These are phyloP conservation scores for Silurus aristotelis DNA, from an alignment of 2,797 vertebrate genomes.

Conservation along the genomic window DNA sequence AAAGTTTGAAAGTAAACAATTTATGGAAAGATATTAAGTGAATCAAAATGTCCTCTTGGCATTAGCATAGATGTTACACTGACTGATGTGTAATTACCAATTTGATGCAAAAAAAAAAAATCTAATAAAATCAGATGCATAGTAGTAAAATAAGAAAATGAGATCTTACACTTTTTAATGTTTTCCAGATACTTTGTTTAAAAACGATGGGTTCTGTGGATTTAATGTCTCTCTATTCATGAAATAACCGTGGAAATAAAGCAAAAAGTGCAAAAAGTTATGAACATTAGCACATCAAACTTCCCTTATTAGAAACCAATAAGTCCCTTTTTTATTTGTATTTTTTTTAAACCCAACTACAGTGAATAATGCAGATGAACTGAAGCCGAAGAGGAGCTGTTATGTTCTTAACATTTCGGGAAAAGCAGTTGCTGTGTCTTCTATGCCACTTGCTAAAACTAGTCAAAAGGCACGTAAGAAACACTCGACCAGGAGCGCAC, in stretches of 20 bases:
- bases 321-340: neutral
- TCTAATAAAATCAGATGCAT: neutral
- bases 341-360: neutral
- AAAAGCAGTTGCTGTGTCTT: slow-evolving; percentile 47
- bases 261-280: neutral
- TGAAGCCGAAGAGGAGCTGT: neutral
- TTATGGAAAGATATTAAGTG: neutral
- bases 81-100: neutral
- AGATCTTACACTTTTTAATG: too few species aligned
- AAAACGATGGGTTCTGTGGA: neutral
- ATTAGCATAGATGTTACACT: slow-evolving; percentile 1
- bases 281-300: neutral
- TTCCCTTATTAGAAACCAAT: slow-evolving; percentile 11
- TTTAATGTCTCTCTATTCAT: neutral
- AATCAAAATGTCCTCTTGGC: neutral
- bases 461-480: slow-evolving; percentile 57
- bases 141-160: too few species aligned
- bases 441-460: slow-evolving; percentile 58
- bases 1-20: neutral
- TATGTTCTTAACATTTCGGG: neutral
- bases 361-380: neutral
- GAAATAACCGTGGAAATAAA: neutral
- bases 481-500: slow-evolving; percentile 50
- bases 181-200: neutral
- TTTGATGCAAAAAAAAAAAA: neutral